Percentiles rank a stretch among this genome's conserved stretches.
Evolutionary conservation across 2,113 vertebrate species (phyloP).

Genomic region (Clupea harengus): DNA sequence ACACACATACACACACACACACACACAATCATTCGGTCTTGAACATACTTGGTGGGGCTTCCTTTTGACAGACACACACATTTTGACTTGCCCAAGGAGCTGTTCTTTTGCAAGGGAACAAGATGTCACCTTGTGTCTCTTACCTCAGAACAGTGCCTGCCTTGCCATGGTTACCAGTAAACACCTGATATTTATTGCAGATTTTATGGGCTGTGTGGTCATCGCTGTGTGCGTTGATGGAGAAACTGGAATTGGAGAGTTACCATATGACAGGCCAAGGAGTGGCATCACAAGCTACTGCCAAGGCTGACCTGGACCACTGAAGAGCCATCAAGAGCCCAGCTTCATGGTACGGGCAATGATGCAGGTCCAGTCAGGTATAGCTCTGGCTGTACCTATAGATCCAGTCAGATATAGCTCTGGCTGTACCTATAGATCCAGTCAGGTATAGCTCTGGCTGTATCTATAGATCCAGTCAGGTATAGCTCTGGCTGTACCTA

Average conservation of each 20-base stretch:
- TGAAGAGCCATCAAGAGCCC: no score
- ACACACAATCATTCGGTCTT: background rate
- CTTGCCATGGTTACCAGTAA: conserved; percentile 62
- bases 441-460: no score
- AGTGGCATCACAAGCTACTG: background rate
- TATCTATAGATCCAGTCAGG: no score
- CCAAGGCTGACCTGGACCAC: no score
- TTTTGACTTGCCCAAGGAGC: background rate
- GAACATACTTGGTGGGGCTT: background rate
- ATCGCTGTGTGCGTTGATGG: background rate
- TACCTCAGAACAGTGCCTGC: conserved; percentile 33
- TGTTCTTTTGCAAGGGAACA: background rate
- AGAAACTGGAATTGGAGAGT: background rate
- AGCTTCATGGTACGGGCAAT: no score
- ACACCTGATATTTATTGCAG: background rate
- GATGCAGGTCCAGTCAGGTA: no score
- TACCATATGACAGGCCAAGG: background rate
- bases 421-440: no score
- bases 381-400: no score
- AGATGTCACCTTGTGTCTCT: conserved; percentile 30
- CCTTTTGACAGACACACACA: background rate
- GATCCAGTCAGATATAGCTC: no score
- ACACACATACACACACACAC: background rate
- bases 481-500: no score
- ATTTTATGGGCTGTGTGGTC: background rate